Percentiles rank a stretch among this genome's conserved stretches.
phyloP scores from a whole-genome alignment of 2,113 vertebrate genomes.

The Megaceryle maxima region DNA sequence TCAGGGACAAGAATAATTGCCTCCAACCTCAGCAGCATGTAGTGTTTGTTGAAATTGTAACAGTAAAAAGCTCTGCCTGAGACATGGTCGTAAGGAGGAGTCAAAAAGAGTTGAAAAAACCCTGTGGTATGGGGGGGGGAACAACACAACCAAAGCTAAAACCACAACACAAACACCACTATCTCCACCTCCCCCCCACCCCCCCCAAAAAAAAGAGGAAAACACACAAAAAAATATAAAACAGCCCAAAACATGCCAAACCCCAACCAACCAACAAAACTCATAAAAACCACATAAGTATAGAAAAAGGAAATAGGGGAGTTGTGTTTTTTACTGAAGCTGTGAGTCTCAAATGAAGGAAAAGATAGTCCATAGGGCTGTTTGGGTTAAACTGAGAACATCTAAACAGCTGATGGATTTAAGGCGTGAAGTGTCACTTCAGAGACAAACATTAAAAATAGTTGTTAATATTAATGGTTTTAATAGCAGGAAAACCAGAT shows the following conservation, averaged over 20 bases:
- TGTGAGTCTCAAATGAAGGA: background rate
- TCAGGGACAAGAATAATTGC: background rate
- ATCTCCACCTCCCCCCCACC: too few species aligned
- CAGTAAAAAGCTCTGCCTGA: background rate
- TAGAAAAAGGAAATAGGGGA: background rate
- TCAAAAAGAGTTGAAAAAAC: background rate
- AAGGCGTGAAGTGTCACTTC: background rate
- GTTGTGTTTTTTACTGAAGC: background rate
- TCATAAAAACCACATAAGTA: rapidly evolving
- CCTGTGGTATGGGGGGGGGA: background rate
- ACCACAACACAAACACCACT: too few species aligned
- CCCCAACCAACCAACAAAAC: background rate
- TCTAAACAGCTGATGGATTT: background rate
- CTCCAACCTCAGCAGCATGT: background rate
- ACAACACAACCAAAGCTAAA: too few species aligned
- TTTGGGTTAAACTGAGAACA: background rate
- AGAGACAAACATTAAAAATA: background rate
- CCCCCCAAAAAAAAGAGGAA: too few species aligned
- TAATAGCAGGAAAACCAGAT: background rate
- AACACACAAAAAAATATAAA: too few species aligned
- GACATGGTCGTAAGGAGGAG: background rate
- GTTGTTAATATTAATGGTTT: background rate
- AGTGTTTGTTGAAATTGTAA: background rate
- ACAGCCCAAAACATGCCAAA: too few species aligned
- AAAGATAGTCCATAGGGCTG: background rate